Evolutionary conservation across 2,888 invertebrate genomes (phyloP), one percentile per base, ranked within the genome.

Genomic region (Caradrina clavipalpis): DNA sequence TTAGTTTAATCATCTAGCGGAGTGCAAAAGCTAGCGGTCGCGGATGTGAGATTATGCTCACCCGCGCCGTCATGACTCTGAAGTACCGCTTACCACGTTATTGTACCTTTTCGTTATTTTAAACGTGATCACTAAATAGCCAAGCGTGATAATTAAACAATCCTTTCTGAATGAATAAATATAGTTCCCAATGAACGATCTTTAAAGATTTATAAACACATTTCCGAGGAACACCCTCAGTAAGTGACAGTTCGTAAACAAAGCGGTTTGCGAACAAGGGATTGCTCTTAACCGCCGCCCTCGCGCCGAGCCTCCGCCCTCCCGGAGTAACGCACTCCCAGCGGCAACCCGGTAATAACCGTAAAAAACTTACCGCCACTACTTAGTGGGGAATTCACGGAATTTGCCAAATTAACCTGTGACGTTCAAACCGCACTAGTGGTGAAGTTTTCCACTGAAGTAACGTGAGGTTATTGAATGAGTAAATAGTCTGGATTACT

Each of bases 1-100:
- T 84, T 80, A 74, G 73, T 85, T 83, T 80, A 80, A 80, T 80
- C 76, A 78, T 81, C 53, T 70, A 50, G 69, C 53, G 55, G 56
- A 57, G 79, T 57, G 62, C 55, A 70, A 75, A 58, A 62, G 54
- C 73, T 19, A 35, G 73, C 54, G 49, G 35, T 53, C 42, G 59
- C 53, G 64, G 55, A 47, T 31, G 55, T 47, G 49, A 59, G 69
- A 59, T 69, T 51, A 21, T 57, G 56, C n/a, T 68, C 50, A 26
- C 64, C 56, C 22, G 58, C 35, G 22, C 26, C 31, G 17, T 35
- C 45, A 57, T 60, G 60, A 45, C 47, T 26, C 19, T 22, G 11
- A 53, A 66, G 49, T 26, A 15, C 19, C 42, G 21, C 47, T 73
- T 19, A 26, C 13, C 42, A 42, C 11, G 31, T 60, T 50, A 57